phyloP scores from a whole-genome alignment of 2,113 vertebrate species.

The Cyanoderma ruficeps region DNA sequence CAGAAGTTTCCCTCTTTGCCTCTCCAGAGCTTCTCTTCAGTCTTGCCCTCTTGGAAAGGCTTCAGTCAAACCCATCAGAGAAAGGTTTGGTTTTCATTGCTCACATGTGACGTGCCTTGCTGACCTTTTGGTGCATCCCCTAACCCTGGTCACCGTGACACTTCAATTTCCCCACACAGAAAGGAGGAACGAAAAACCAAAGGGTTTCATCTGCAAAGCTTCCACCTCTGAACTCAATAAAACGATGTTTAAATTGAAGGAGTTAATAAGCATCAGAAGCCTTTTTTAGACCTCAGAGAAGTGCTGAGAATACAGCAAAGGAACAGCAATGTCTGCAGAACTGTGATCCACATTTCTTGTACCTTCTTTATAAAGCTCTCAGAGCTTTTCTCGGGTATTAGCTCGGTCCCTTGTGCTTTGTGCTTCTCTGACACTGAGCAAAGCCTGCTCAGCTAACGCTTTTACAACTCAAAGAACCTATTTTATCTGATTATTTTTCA shows the following conservation, averaged over 20 bases:
- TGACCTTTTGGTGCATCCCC: neutral
- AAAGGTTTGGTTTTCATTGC: neutral
- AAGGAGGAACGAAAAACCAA: neutral
- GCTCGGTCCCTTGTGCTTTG: neutral
- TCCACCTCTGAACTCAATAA: neutral
- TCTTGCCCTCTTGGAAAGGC: neutral
- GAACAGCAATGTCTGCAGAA: neutral
- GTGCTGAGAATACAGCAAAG: neutral
- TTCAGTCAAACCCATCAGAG: neutral
- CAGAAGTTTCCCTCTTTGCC: neutral
- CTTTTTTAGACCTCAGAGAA: neutral
- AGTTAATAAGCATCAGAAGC: neutral
- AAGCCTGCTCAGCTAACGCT: neutral
- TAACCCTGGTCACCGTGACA: neutral
- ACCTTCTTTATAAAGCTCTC: neutral
- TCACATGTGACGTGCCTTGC: fast-evolving
- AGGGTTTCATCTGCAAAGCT: neutral
- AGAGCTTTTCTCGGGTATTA: neutral
- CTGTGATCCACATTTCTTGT: neutral
- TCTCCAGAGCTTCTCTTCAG: neutral
- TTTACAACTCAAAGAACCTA: neutral
- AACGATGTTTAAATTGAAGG: neutral
- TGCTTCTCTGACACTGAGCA: neutral
- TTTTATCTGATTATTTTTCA: neutral
- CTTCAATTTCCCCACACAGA: neutral